Percentiles rank a stretch among this genome's conserved stretches.
Conservation (phyloP, 2,888 invertebrate species). For the Microchrysa polita region DNA sequence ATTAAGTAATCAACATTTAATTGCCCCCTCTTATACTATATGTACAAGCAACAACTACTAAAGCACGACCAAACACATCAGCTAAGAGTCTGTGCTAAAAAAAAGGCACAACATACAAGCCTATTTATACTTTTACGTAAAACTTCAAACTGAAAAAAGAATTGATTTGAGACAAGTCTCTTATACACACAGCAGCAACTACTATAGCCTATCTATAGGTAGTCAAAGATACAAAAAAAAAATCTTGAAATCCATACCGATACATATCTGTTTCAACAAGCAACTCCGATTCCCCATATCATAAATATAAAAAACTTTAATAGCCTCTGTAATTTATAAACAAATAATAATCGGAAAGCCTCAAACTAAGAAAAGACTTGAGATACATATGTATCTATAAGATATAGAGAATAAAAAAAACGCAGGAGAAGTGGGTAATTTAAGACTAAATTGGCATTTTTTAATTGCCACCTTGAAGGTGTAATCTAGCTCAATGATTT, state of each 20-base stretch:
- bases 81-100: no score
- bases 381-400: no score
- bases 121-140: neutral
- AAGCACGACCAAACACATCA: neutral
- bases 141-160: neutral
- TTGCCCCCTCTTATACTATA: no score
- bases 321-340: conserved; percentile 21
- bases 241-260: conserved; percentile 3
- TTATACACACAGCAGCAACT: neutral
- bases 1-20: conserved; percentile 35
- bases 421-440: conserved; percentile 8
- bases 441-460: conserved; percentile 36
- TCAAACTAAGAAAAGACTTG: no score
- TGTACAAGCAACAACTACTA: no score
- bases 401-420: no score
- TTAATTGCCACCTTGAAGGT: conserved; percentile 36
- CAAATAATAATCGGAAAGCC: conserved; percentile 31
- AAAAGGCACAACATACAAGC: no score
- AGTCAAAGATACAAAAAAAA: no score
- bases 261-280: conserved; percentile 37
- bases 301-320: conserved; percentile 40
- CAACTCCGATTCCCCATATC: no score
- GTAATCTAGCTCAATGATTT: neutral
- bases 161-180: no score
- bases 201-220: no score